phyloP scores from a whole-genome alignment of 2,113 vertebrate genomes.

The Helogale parvula region DNA sequence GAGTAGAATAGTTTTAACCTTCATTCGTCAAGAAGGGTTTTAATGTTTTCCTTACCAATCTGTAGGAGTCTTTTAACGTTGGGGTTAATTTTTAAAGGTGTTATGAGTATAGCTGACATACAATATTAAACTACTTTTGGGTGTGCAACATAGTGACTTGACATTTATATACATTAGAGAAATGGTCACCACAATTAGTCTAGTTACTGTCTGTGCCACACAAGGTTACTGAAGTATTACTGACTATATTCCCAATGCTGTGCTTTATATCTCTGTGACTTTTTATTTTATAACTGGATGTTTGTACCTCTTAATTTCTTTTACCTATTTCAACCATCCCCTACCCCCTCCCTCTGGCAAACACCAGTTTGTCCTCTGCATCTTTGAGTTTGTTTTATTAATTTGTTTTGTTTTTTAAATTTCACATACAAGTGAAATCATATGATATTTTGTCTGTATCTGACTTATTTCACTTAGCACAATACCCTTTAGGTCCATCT shows the following conservation, averaged over 20 bases:
- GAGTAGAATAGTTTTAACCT: conserved; percentile 10
- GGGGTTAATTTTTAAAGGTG: not conserved
- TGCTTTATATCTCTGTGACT: not conserved
- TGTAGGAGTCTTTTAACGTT: not conserved
- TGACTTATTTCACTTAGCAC: not conserved
- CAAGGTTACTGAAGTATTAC: not conserved
- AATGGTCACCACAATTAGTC: not conserved
- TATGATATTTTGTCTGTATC: not conserved
- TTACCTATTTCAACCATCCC: not conserved
- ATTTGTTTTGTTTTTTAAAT: not conserved
- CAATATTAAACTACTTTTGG: not conserved
- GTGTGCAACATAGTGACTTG: not conserved
- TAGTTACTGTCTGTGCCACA: not conserved
- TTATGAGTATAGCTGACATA: not conserved
- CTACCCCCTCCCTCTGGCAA: not conserved
- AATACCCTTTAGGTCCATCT: not conserved
- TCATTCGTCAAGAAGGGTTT: conserved; percentile 5
- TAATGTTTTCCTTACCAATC: not conserved
- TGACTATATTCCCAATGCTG: not conserved
- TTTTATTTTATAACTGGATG: not conserved
- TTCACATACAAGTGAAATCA: not conserved
- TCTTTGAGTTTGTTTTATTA: not conserved
- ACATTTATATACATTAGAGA: not conserved
- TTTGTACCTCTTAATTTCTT: not conserved
- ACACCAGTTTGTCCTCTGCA: not conserved